Percentiles rank a stretch among this genome's conserved stretches.
Evolutionary conservation across 2,113 vertebrate species (phyloP).

Genomic region (Phasianus colchicus): DNA sequence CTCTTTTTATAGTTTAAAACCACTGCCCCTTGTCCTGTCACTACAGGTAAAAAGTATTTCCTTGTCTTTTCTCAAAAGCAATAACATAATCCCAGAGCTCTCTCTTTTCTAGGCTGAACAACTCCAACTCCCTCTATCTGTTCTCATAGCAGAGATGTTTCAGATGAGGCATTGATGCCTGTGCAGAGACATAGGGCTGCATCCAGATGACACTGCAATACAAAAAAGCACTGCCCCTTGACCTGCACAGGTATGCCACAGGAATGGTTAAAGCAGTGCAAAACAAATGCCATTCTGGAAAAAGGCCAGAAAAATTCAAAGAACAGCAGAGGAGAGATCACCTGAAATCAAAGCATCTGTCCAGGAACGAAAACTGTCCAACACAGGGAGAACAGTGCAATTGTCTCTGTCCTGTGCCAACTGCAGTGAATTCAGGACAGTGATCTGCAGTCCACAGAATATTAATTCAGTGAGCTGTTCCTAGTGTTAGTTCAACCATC

Average conservation of each 20-base stretch:
- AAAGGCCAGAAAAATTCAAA: neutral
- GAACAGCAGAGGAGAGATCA: neutral
- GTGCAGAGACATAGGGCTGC: neutral
- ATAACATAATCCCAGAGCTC: neutral
- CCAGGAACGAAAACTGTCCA: neutral
- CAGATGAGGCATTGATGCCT: neutral
- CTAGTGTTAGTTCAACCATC: neutral
- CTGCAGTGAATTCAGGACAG: neutral
- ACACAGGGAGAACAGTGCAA: neutral
- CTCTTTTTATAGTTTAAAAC: neutral
- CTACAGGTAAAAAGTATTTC: neutral
- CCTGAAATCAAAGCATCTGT: neutral
- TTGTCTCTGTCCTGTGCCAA: neutral
- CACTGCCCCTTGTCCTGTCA: neutral
- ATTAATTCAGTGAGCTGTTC: neutral
- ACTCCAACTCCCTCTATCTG: neutral
- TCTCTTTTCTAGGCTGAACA: neutral
- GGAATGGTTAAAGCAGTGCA: neutral
- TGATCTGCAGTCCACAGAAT: neutral
- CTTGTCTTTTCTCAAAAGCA: neutral
- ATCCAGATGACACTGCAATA: fast-evolving
- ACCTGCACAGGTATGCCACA: neutral
- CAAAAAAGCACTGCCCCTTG: neutral
- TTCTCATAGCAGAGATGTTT: neutral
- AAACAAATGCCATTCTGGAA: fast-evolving